Evolutionary conservation across 2,888 invertebrate species (phyloP), one percentile per base, ranked within the genome.

Genomic region (Melolontha melolontha): DNA sequence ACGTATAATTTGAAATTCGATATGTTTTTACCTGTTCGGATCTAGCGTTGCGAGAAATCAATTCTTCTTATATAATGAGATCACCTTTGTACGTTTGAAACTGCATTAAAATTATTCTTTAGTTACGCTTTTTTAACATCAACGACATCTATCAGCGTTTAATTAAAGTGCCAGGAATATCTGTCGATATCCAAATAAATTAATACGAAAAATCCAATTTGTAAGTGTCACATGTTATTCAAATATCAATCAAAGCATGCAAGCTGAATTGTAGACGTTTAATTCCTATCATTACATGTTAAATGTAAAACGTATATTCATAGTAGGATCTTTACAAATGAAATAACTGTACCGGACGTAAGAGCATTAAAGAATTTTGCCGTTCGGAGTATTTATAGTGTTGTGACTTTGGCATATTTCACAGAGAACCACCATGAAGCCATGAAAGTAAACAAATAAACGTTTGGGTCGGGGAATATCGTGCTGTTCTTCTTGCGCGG

Each of bases 351-450:
- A 66, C 65, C 59, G 66, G 50, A 66, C 65, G 29, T 57, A 55
- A 66, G 40, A 52, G 62, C 52, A 65, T 66, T 67, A 64, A 47
- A 40, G 62, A 70, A 67, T 70, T 70, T 67, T 49, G 64, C 67
- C 22, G 62, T 62, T 54, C 62, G 49, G 54, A 41, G 16, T 54
- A 42, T 51, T 51, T 62, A 47, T 66, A 66, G 54, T 62, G 69
- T 67, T 71, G 67, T 66, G 70, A 70, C 68, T 70, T 66, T 51
- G 64, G 64, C 71, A 66, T 71, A 67, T 69, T 67, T 69, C 67
- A 65, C 63, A 59, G 55, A 64, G 59, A 39, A 54, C 69, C 67
- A 67, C 67, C 67, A 68, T 57, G 68, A 70, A 50, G 50, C 63
- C 47, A 57, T 59, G 39, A 66, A 66, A 66, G 59, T 57, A 66